These are phyloP conservation scores for Cyprinus carpio DNA, from an alignment of 2,113 vertebrate species.

Conservation along the genomic window DNA sequence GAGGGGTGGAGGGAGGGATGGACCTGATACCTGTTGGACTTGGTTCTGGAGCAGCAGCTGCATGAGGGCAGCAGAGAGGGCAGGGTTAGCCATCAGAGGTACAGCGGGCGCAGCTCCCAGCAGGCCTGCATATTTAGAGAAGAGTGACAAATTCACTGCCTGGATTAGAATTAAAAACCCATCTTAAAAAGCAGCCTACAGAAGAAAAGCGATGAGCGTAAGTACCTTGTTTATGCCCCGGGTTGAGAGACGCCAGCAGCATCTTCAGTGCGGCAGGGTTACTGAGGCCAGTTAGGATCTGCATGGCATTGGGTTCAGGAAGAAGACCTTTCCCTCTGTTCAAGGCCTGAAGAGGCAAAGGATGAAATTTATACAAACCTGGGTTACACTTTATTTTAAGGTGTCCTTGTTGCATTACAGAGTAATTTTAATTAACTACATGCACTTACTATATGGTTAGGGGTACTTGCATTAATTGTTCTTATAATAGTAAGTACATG, in stretches of 20 bases:
- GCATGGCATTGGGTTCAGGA: constrained; percentile 86
- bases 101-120: constrained; percentile 82
- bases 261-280: constrained; percentile 88
- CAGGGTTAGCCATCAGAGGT: constrained; percentile 81
- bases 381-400: too few species aligned
- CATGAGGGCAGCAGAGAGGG: constrained; percentile 83
- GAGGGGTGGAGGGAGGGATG: not conserved
- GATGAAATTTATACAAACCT: not conserved
- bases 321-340: constrained; percentile 93
- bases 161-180: not conserved
- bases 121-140: constrained; percentile 74
- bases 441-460: too few species aligned
- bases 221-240: constrained; percentile 84
- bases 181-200: not conserved
- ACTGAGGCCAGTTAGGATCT: constrained; percentile 85
- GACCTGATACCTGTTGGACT: constrained; percentile 80
- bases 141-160: not conserved
- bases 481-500: too few species aligned
- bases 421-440: not conserved
- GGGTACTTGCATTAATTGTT: too few species aligned
- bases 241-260: constrained; percentile 84
- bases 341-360: constrained; percentile 73
- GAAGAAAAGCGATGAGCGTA: not conserved
- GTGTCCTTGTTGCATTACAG: too few species aligned
- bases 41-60: constrained; percentile 89